Evolutionary conservation across 2,113 vertebrate species (phyloP), one percentile per base, ranked within the genome.

Genomic region (Crotalus tigris): DNA sequence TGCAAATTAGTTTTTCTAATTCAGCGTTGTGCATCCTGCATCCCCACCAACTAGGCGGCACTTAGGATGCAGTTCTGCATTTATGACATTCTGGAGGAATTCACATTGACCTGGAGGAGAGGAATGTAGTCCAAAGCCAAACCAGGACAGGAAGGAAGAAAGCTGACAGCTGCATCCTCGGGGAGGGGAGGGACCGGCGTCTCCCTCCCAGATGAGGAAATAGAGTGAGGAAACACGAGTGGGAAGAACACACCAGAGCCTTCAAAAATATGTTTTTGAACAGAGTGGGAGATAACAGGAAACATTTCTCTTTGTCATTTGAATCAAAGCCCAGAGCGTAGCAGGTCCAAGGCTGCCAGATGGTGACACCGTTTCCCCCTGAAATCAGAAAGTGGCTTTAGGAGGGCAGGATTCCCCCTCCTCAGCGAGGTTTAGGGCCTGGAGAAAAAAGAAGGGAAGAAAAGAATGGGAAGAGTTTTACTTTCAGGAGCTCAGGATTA

Each of bases 361-460:
- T 39, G n/a, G n/a, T 9, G 69, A 39, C 69, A 75, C n/a, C 6
- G 5, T 75, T 39, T 19, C 94, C 94, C 95, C 93, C 91, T 29
- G 51, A 88, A 49, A 59, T 94, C 69, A 64, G 93, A 95, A 95
- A 92, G 94, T 88, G 91, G 1, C 92, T 91, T 93, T 90, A 90
- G 91, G 90, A 87, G 9, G 3, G 61, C 85, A 51, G 94, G n/a
- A 87, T 90, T 85, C 13, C 46, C 39, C 90, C 90, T 33, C 57
- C 94, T 95, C 91, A 93, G 5, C 61, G 59, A 7, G 90, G 88
- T 92, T 96, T 91, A 97, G 89, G 97, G 97, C 94, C 98, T 98
- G 94, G 92, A 89, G 39, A 95, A 96, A 4, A 51, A 93, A 24
- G 91, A 94, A 0, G 91, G 85, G 3, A 59, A 53, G 93, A 87